Conservation (phyloP, 2,797 vertebrate genomes). For the Spatula clypeata region DNA sequence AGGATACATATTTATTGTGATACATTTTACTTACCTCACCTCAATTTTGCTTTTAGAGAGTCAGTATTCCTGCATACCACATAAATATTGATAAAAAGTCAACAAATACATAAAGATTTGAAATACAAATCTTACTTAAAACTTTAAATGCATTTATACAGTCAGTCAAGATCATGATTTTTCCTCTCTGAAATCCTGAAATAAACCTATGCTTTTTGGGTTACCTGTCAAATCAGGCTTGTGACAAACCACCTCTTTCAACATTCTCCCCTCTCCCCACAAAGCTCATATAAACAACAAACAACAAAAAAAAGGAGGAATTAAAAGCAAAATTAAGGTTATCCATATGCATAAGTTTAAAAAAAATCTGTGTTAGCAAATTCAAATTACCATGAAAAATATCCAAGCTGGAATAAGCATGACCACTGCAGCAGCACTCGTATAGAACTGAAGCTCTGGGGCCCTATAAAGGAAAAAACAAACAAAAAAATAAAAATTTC, state of each 20-base stretch:
- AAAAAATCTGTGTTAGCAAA: background rate
- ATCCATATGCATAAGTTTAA: background rate
- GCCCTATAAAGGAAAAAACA: conserved; percentile 83
- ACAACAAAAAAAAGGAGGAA: background rate
- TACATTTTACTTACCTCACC: background rate
- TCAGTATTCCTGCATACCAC: background rate
- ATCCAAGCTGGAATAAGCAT: conserved; percentile 97
- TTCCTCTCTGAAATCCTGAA: background rate
- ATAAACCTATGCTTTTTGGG: background rate
- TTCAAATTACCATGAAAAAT: conserved; percentile 90
- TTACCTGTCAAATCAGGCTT: background rate
- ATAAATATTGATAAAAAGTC: background rate
- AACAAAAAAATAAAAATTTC: background rate
- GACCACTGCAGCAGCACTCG: conserved; percentile 93
- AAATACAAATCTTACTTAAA: background rate
- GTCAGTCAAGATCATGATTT: background rate
- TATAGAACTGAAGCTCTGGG: conserved; percentile 96
- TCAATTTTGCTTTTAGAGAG: background rate
- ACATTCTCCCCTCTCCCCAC: background rate
- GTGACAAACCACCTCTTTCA: background rate
- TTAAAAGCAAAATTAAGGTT: background rate
- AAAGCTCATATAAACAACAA: background rate
- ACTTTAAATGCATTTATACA: background rate
- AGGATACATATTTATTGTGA: background rate
- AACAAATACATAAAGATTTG: background rate